These are phyloP conservation scores for Poecile atricapillus DNA, from an alignment of 2,113 vertebrate species.

Conservation along the genomic window DNA sequence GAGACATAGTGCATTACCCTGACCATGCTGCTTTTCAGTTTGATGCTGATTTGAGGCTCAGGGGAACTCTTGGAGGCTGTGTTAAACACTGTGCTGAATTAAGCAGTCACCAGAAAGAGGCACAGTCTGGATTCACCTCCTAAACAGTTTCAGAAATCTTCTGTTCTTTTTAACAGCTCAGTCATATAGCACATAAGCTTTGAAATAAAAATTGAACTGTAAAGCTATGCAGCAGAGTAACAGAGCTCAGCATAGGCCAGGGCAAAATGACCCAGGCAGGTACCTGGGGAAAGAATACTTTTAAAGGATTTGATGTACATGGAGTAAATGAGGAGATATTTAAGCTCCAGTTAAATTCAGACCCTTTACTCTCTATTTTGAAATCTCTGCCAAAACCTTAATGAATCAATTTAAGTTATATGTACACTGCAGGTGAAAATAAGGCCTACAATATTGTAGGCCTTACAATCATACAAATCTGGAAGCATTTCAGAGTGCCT, in stretches of 20 bases:
- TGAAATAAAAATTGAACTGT: neutral
- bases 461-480: neutral
- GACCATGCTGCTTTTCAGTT: neutral
- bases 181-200: neutral
- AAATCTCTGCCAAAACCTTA: neutral
- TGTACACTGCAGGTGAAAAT: neutral
- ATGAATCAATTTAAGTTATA: neutral
- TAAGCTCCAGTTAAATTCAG: neutral
- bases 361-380: neutral
- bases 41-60: constrained; percentile 22
- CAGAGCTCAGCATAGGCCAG: neutral
- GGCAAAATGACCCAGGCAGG: neutral
- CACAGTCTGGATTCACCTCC: neutral
- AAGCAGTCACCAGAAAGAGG: neutral
- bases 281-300: neutral
- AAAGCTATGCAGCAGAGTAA: neutral
- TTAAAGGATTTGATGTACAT: neutral
- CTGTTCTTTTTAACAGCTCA: constrained; percentile 12
- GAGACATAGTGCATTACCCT: neutral
- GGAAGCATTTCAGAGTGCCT: neutral
- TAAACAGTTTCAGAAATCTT: neutral
- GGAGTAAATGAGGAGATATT: neutral
- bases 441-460: neutral
- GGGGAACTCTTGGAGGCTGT: neutral
- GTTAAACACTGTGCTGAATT: neutral